Percentiles rank a stretch among this genome's conserved stretches.
Conservation (phyloP, 92 coral and sea anemone genomes). For the Palythoa grandiflora region DNA sequence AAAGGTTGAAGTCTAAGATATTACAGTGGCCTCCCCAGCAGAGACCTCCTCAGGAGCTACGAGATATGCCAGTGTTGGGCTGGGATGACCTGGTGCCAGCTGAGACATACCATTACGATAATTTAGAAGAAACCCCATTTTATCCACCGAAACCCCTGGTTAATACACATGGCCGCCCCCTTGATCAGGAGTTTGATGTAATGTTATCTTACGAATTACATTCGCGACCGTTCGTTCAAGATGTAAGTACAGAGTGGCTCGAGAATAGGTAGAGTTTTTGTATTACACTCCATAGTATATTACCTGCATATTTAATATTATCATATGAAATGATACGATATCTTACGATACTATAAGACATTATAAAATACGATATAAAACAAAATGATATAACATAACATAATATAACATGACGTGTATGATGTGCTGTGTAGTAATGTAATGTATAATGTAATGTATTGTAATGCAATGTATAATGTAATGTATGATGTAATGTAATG, state of each 20-base stretch:
- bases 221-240: constrained; percentile 42
- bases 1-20: constrained; percentile 4
- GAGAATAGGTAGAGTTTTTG: neutral
- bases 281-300: neutral
- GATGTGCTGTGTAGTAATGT: too few species aligned
- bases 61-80: constrained; percentile 31
- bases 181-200: constrained; percentile 43
- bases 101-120: neutral
- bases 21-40: constrained; percentile 28
- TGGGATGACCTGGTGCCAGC: constrained; percentile 43
- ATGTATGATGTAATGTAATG: neutral
- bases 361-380: too few species aligned
- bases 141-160: constrained; percentile 29
- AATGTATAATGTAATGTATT: too few species aligned
- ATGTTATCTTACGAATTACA: constrained; percentile 40
- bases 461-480: neutral
- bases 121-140: neutral
- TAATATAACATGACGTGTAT: too few species aligned
- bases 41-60: neutral
- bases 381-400: too few species aligned
- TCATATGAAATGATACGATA: too few species aligned
- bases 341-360: too few species aligned
- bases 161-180: constrained; percentile 13
- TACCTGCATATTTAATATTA: too few species aligned
- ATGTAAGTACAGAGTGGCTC: constrained; percentile 4